Evolutionary conservation across 2,113 vertebrate species (phyloP).

Genomic region (Daphoenositta chrysoptera): DNA sequence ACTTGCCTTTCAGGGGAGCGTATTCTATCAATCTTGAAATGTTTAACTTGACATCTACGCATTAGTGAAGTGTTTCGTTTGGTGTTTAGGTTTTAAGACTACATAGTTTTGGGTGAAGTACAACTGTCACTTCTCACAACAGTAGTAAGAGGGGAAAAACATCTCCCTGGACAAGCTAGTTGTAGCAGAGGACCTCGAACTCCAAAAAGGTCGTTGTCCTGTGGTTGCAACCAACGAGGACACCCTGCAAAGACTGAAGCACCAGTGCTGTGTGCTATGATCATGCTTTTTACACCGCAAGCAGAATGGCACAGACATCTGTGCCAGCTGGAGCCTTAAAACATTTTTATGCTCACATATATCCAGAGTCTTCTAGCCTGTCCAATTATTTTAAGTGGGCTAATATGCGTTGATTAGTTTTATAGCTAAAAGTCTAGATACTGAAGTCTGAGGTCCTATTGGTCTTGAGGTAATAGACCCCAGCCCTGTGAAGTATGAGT

Average conservation of each 20-base stretch:
- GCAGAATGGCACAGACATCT: background rate
- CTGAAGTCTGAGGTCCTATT: background rate
- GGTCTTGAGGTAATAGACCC: background rate
- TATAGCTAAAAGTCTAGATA: background rate
- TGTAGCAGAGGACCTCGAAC: background rate
- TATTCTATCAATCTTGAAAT: background rate
- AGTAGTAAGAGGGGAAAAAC: background rate
- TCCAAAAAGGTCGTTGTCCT: background rate
- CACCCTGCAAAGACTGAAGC: background rate
- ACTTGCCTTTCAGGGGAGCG: background rate
- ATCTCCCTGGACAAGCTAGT: background rate
- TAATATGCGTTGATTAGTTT: background rate
- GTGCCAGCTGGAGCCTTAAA: background rate
- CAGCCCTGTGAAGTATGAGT: background rate
- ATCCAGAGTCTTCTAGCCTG: background rate
- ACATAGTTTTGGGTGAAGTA: background rate
- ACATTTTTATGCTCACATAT: background rate
- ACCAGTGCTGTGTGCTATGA: rapidly evolving
- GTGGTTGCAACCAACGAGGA: background rate
- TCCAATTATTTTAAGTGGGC: background rate
- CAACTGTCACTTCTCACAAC: background rate
- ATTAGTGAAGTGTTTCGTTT: background rate
- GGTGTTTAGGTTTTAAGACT: background rate
- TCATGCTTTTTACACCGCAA: background rate
- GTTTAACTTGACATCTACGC: background rate